phyloP scores from a whole-genome alignment of 2,888 invertebrate genomes.

The Cataglyphis rosenhaueri region DNA sequence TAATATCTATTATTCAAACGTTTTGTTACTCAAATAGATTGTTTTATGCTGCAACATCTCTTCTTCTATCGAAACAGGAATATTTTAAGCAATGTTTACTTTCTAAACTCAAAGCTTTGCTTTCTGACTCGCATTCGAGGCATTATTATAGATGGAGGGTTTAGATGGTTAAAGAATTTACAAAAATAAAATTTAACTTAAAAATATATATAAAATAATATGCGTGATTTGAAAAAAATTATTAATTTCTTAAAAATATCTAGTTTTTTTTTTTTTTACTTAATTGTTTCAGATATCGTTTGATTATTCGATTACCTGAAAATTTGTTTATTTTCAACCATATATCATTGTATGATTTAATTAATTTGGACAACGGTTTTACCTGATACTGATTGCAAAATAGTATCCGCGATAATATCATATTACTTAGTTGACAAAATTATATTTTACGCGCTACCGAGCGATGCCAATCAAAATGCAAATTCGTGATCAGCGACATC shows the following conservation, averaged over 20 bases:
- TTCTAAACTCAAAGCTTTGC: neutral
- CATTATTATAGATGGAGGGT: neutral
- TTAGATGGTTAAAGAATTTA: slow-evolving; percentile 5
- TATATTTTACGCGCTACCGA: slow-evolving; percentile 10
- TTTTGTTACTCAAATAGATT: neutral
- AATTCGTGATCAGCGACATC: slow-evolving; percentile 2
- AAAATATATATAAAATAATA: neutral
- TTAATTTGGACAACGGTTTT: neutral
- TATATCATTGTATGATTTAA: neutral
- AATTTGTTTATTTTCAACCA: neutral
- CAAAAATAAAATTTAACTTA: neutral
- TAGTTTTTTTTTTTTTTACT: neutral
- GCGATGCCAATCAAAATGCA: slow-evolving; percentile 27
- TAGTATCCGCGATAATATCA: neutral
- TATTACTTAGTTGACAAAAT: slow-evolving; percentile 14
- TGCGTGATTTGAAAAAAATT: neutral
- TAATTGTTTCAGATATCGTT: neutral
- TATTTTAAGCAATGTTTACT: neutral
- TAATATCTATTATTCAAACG: neutral
- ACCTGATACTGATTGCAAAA: neutral
- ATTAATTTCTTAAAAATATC: neutral
- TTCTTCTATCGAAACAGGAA: neutral
- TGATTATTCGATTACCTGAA: neutral
- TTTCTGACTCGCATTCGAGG: neutral
- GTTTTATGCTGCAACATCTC: neutral